Base-by-base conservation (phyloP, 2,888 invertebrate species). In the Actias luna region DNA sequence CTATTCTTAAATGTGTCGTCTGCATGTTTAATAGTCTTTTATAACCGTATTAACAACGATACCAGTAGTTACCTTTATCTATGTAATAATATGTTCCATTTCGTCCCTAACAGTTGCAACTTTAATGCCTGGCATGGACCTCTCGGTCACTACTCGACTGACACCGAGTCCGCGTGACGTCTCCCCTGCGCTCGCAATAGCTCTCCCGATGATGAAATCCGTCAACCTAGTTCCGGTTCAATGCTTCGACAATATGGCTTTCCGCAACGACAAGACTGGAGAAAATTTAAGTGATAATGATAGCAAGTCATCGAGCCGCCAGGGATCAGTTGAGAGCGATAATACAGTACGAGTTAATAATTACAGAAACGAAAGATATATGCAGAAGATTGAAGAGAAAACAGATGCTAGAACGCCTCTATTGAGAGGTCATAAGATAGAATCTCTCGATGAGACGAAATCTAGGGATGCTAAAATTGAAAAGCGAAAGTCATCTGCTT, bases 131-230 rank as follows among this genome's bases (percentile, higher is more conserved):
- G 92, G 93, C 64, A 89, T 94, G 84, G 95, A 95, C 77, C 87
- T 95, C 74, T 93, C 95, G 66, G 94, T 95, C 72, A 93, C 95
- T 64, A 93, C 95, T 67, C 94, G 94, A 67, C 89, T 95, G 67
- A 94, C 95, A 69, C 95, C 95, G 63, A 95, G 95, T 83, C 95
- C 95, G 64, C 91, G 95, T 66, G 95, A 95, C 73, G 92, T 94
- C 83, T 94, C 94, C 78, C 94, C 94, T 63, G 94, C 94, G 52
- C 84, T 94, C 60, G 93, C 94, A 59, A 94, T 94, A 77, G 94
- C 94, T 64, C 80, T 94, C 67, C 93, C 94, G 64, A 94, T 94
- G 90, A 93, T 94, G 89, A 94, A 94, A 67, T 93, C 93, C 12
- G 91, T 93, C 46, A 93, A 93, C 75, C 80, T 92, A 58, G 87